A percentile compares a stretch with the other conserved stretches of the same genome.
These are phyloP conservation scores for Parus major DNA, from an alignment of 2,113 vertebrate genomes.

Conservation along the genomic window DNA sequence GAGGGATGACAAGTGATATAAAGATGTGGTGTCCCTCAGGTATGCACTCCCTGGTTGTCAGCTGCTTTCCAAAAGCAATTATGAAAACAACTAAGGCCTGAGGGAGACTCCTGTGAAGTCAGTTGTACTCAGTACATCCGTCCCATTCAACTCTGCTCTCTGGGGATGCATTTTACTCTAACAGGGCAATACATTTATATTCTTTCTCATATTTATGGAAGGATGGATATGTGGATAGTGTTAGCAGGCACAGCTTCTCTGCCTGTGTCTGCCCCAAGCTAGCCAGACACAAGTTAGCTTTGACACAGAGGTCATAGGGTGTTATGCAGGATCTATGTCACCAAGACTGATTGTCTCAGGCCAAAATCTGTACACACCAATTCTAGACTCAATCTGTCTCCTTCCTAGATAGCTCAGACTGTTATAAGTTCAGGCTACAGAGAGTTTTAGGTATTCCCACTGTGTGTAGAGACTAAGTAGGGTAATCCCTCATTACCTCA, in stretches of 20 bases:
- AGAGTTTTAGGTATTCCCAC: neutral
- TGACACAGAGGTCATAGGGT: neutral
- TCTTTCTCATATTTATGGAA: neutral
- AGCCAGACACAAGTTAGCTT: neutral
- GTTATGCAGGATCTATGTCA: neutral
- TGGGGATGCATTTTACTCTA: neutral
- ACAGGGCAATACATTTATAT: neutral
- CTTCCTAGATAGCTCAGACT: neutral
- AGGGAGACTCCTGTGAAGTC: neutral
- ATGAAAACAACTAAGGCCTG: neutral
- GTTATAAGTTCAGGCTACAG: neutral
- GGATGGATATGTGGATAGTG: neutral
- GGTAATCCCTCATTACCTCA: neutral
- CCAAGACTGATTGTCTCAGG: neutral
- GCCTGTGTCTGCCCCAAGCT: neutral
- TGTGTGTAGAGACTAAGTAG: neutral
- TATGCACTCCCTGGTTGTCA: neutral
- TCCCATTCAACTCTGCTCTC: neutral
- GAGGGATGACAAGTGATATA: neutral
- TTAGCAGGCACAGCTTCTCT: neutral
- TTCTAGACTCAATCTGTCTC: neutral
- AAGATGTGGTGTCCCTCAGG: neutral
- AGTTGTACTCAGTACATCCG: rapidly evolving
- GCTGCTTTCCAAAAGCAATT: neutral
- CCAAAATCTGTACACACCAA: neutral